These are phyloP conservation scores for Solea senegalensis DNA, from an alignment of 2,113 vertebrate species.

Conservation along the genomic window DNA sequence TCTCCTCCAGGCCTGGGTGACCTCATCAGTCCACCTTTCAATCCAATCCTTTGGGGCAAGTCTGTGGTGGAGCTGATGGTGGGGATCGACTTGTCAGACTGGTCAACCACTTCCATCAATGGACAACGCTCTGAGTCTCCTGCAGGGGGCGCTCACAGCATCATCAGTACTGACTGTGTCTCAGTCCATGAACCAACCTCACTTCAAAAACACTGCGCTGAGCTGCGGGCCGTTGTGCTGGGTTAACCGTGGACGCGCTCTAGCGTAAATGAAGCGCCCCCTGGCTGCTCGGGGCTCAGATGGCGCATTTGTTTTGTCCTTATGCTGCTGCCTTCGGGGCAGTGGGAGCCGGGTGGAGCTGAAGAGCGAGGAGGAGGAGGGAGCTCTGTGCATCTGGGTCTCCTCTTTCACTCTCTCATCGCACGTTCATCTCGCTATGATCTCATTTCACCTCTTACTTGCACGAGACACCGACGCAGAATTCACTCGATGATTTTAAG, in stretches of 20 bases:
- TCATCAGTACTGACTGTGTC: not conserved
- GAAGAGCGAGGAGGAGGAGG: not conserved
- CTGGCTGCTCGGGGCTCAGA: slow-evolving; percentile 54
- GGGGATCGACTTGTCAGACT: not conserved
- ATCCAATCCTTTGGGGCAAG: not conserved
- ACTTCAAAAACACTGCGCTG: not conserved
- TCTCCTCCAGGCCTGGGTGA: not conserved
- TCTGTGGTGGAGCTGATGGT: not conserved
- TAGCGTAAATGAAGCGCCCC: slow-evolving; percentile 59
- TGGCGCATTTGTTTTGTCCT: slow-evolving; percentile 59
- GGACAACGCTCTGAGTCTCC: no score
- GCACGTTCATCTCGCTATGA: not conserved
- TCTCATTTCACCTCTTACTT: not conserved
- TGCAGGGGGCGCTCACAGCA: no score
- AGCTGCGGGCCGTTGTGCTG: slow-evolving; percentile 40
- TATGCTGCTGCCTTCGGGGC: slow-evolving; percentile 61
- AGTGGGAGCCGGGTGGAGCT: slow-evolving; percentile 47
- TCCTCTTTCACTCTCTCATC: not conserved
- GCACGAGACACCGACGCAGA: no score
- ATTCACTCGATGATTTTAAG: no score
- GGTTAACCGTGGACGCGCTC: slow-evolving; percentile 60
- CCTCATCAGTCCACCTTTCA: not conserved
- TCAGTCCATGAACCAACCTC: not conserved
- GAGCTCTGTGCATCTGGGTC: slow-evolving; percentile 32
- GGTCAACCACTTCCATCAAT: not conserved